These are phyloP conservation scores for Lathamus discolor DNA, from an alignment of 2,113 vertebrate genomes.

Conservation along the genomic window DNA sequence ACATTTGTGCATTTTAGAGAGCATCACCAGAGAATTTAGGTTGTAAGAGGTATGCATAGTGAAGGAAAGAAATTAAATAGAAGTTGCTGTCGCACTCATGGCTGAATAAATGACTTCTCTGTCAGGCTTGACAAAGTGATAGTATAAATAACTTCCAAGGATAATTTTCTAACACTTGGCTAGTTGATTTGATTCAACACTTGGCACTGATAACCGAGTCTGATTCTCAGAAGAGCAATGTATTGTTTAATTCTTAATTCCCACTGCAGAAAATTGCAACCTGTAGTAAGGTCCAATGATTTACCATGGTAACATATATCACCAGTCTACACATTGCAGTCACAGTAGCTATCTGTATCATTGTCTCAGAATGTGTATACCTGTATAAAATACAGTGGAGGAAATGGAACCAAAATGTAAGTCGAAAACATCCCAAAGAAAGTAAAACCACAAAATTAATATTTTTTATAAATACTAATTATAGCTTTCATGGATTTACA, in stretches of 20 bases:
- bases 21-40: constrained; percentile 27
- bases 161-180: constrained; percentile 30
- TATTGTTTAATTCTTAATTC: constrained; percentile 11
- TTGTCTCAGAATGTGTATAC: background rate
- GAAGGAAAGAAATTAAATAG: constrained; percentile 42
- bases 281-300: background rate
- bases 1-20: constrained; percentile 42
- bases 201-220: background rate
- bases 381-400: background rate
- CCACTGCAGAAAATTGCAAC: background rate
- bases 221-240: constrained; percentile 12
- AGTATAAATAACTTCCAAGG: constrained; percentile 18
- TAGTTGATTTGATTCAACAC: constrained; percentile 13
- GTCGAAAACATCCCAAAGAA: background rate
- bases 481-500: background rate
- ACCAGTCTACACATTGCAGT: background rate
- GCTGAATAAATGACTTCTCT: constrained; percentile 45
- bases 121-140: constrained; percentile 31
- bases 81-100: background rate
- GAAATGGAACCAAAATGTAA: background rate
- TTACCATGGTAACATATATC: background rate
- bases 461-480: background rate
- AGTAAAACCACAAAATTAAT: background rate
- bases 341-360: background rate
- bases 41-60: background rate